Conservation (phyloP, 2,888 invertebrate species). For the Calephelis perditalis region DNA sequence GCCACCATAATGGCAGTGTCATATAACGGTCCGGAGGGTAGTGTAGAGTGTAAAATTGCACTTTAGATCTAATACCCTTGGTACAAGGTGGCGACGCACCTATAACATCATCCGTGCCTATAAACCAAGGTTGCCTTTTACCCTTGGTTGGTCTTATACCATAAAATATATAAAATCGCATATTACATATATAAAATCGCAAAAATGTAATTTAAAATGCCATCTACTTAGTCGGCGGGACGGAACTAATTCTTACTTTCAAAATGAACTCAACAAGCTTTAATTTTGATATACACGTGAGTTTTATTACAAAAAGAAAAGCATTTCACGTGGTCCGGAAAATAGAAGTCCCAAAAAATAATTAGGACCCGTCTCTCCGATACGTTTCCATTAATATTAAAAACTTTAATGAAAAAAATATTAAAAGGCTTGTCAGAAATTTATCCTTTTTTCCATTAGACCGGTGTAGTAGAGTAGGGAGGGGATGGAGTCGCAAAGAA, state of each 20-base stretch:
- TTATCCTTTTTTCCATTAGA: slow-evolving; percentile 76
- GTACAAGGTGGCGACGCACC: no score
- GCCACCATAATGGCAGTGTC: no score
- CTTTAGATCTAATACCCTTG: no score
- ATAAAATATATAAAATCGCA: no score
- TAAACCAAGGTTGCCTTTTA: no score
- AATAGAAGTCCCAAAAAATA: slow-evolving; percentile 61
- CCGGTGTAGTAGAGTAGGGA: slow-evolving; percentile 42
- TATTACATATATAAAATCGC: not conserved
- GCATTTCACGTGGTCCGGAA: slow-evolving; percentile 42
- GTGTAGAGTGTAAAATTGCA: no score
- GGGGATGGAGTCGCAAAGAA: slow-evolving; percentile 35
- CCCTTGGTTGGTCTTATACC: no score
- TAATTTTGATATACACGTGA: slow-evolving; percentile 30
- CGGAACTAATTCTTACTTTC: slow-evolving; percentile 41
- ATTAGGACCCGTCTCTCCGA: slow-evolving; percentile 57
- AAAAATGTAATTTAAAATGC: slow-evolving; percentile 15
- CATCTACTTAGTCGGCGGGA: slow-evolving; percentile 35
- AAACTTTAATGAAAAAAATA: slow-evolving; percentile 78
- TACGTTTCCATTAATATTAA: slow-evolving; percentile 72
- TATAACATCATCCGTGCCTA: no score
- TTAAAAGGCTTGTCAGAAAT: slow-evolving; percentile 67
- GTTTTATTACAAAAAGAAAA: slow-evolving; percentile 32
- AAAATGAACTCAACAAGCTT: slow-evolving; percentile 22
- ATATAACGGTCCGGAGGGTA: no score